phyloP scores from a whole-genome alignment of 37 sponge, comb jelly and placozoan species.

The Bolinopsis microptera region DNA sequence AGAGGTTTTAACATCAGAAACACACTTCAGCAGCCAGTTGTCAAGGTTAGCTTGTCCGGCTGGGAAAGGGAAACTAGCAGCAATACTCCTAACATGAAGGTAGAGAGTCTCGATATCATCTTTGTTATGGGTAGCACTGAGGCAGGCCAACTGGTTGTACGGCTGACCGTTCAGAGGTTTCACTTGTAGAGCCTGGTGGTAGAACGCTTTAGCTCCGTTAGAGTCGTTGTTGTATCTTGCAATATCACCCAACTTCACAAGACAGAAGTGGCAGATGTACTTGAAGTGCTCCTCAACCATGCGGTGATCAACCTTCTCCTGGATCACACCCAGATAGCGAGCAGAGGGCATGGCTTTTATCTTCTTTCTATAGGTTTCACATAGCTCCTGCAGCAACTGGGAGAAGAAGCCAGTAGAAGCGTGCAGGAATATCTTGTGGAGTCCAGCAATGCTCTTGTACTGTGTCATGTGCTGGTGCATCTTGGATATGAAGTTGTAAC shows the following conservation, averaged over 20 bases:
- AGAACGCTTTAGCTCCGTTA: slow-evolving; percentile 5
- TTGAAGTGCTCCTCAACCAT: slow-evolving; percentile 64
- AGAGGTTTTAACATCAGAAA: slow-evolving; percentile 3
- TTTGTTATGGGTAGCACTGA: slow-evolving; percentile 11
- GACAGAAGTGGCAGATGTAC: slow-evolving; percentile 62
- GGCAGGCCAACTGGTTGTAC: slow-evolving; percentile 25
- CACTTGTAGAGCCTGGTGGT: slow-evolving; percentile 35
- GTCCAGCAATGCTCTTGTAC: slow-evolving; percentile 11
- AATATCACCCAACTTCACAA: slow-evolving; percentile 52
- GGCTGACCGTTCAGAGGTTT: slow-evolving; percentile 51
- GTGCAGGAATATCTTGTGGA: slow-evolving; percentile 10
- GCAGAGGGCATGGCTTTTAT: slow-evolving; percentile 35
- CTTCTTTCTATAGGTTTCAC: neutral
- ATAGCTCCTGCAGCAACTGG: slow-evolving; percentile 18
- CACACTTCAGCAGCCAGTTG: slow-evolving; percentile 48
- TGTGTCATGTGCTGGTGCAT: slow-evolving; percentile 14
- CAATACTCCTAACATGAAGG: slow-evolving; percentile 54
- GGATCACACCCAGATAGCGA: neutral
- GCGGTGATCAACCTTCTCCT: neutral
- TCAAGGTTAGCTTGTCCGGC: slow-evolving; percentile 27
- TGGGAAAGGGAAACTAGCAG: slow-evolving; percentile 38
- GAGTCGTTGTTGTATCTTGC: neutral
- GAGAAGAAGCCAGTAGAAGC: slow-evolving; percentile 55
- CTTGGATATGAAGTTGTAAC: slow-evolving; percentile 18
- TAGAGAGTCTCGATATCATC: slow-evolving; percentile 22